phyloP scores from a whole-genome alignment of 2,888 invertebrate species.

The Hirtodrosophila trivittata region DNA sequence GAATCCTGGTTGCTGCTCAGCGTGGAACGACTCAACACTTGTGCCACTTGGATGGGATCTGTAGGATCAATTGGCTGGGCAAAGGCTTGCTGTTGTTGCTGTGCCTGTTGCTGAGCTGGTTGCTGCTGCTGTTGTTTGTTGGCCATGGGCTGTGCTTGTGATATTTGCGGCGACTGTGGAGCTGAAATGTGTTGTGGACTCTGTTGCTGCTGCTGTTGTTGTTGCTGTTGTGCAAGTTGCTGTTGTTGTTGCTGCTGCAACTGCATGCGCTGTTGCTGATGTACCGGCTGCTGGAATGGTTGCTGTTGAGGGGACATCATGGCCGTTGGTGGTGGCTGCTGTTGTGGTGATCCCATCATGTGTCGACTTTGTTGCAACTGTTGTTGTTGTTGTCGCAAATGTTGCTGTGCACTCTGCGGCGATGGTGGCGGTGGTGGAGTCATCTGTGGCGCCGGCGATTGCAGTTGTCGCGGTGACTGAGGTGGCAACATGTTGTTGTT shows the following conservation, averaged over 20 bases:
- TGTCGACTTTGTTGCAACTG: conserved; percentile 63
- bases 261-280: conserved; percentile 76
- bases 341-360: conserved; percentile 70
- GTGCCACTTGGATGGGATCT: conserved; percentile 83
- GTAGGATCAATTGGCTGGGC: conserved; percentile 83
- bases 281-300: conserved; percentile 81
- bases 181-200: conserved; percentile 81
- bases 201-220: conserved; percentile 72
- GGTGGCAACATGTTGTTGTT: conserved; percentile 80
- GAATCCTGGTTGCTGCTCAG: conserved; percentile 83
- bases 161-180: conserved; percentile 79
- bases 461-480: conserved; percentile 81
- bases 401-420: conserved; percentile 78
- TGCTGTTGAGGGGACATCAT: conserved; percentile 73
- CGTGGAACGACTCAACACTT: conserved; percentile 81
- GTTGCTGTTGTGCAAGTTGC: conserved; percentile 53
- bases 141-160: conserved; percentile 73
- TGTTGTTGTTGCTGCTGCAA: conserved; percentile 70
- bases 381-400: conserved; percentile 79
- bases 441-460: conserved; percentile 84
- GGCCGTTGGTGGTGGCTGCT: conserved; percentile 51
- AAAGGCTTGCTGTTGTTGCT: conserved; percentile 74
- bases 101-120: conserved; percentile 57
- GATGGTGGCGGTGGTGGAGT: conserved; percentile 83
- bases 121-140: conserved; percentile 68